Percentiles rank a stretch among this genome's conserved stretches.
These are phyloP conservation scores for Meiosimyza decipiens DNA, from an alignment of 2,888 invertebrate genomes.

Conservation along the genomic window DNA sequence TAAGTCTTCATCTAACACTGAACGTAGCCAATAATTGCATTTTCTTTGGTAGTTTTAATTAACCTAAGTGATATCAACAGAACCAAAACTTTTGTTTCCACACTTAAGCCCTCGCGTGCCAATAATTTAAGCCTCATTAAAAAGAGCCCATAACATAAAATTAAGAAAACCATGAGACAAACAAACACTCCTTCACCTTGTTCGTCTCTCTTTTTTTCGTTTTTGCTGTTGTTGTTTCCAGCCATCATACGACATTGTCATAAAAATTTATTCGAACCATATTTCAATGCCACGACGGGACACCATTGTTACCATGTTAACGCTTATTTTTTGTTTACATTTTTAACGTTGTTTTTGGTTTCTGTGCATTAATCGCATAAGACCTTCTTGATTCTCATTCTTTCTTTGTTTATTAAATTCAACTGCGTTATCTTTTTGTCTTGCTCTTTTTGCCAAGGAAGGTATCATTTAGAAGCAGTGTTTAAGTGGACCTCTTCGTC, in stretches of 20 bases:
- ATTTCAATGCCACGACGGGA: slow-evolving; percentile 67
- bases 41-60: too few species aligned
- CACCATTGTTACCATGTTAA: slow-evolving; percentile 68
- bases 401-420: too few species aligned
- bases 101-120: slow-evolving; percentile 32
- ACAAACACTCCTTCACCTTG: slow-evolving; percentile 21
- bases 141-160: slow-evolving; percentile 21
- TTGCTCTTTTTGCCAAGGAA: not conserved
- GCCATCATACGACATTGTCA: slow-evolving; percentile 56
- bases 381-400: not conserved
- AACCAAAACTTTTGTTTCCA: not conserved
- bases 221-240: slow-evolving; percentile 40
- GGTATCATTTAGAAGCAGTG: not conserved
- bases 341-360: slow-evolving; percentile 22
- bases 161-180: slow-evolving; percentile 3
- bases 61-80: too few species aligned
- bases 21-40: too few species aligned
- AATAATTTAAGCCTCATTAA: slow-evolving; percentile 36
- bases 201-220: slow-evolving; percentile 9
- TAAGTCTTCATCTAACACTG: too few species aligned
- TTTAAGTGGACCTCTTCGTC: slow-evolving; percentile 6
- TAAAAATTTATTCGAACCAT: slow-evolving; percentile 63
- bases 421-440: too few species aligned
- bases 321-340: slow-evolving; percentile 63
- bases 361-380: not conserved